Base-by-base conservation (phyloP, 2,888 invertebrate species). In the Hydroisotoma schaefferi region DNA sequence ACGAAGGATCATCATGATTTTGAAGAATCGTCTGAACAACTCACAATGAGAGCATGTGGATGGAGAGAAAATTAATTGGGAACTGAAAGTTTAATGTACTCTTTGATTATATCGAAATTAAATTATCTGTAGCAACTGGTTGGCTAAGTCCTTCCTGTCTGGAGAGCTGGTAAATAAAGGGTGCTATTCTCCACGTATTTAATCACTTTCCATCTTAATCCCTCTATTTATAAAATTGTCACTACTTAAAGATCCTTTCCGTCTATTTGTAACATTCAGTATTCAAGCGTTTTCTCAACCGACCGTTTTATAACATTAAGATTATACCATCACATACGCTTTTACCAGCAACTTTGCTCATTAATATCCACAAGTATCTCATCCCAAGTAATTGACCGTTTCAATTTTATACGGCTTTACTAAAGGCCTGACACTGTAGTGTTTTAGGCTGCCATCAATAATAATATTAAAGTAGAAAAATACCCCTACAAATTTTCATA, bases 171-270 rank as follows among this genome's bases (percentile, higher is more conserved):
- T 40, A 40, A 40, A 40, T 40, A 40, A 40, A 20, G 4, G 5
- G 20, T 33, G 33, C 40, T 40, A 15, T 15, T 40, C 20, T n/a
- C n/a, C n/a, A n/a, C n/a, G n/a, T 20, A 15, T 40, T 5, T 40
- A 15, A 49, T 49, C 49, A 49, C 49, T 29, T 49, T 49, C 22
- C 46, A 27, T 49, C 6, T 29, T 49, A 49, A 49, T 49, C 49
- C 49, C 28, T 28, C 49, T 27, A 26, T 49, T 49, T 49, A 49
- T 49, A 49, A 49, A 49, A 49, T 8, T 27, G 49, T 49, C 49
- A 49, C 26, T 28, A 29, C n/a, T n/a, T n/a, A n/a, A n/a, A n/a
- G n/a, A n/a, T n/a, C n/a, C n/a, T n/a, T n/a, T n/a, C n/a, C n/a
- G n/a, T n/a, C n/a, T n/a, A n/a, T n/a, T n/a, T n/a, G n/a, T n/a